Base-by-base conservation (phyloP, 2,888 invertebrate genomes). In the Clusia tigrina region DNA sequence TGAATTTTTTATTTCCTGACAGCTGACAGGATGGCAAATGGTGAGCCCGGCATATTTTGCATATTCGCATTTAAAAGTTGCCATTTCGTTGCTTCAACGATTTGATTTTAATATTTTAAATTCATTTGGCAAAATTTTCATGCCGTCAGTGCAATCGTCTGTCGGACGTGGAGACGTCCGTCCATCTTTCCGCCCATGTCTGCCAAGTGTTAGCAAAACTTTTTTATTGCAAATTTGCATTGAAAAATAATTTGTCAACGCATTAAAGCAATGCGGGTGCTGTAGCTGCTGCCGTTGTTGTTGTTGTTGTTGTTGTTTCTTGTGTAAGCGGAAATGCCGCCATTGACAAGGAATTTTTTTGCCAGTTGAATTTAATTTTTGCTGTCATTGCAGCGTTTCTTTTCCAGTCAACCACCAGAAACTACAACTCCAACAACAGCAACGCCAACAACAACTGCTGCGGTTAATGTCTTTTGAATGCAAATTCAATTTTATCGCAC, bases 381-480 rank as follows among this genome's bases (percentile, higher is more conserved):
- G 69, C 71, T 73, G 72, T 69, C 65, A 67, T 66, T 67, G 60
- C 60, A 20, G 22, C 37, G 17, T 24, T 32, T 56, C 64, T 54
- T 38, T n/a, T 53, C 57, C 54, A 46, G 58, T 52, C 66, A 66
- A 62, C 60, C 54, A 63, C 61, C 52, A 60, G 62, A 68, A n/a
- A n/a, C n/a, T n/a, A n/a, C n/a, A n/a, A n/a, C n/a, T n/a, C n/a
- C n/a, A n/a, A n/a, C n/a, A n/a, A n/a, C n/a, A n/a, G n/a, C n/a
- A n/a, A n/a, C n/a, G n/a, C 60, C 54, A 58, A 51, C 62, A 71
- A 77, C 74, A 74, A 80, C 80, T 78, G 80, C 81, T 81, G 81
- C 73, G 79, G 75, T 80, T 82, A 81, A 81, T 81, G 82, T 79
- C 77, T 81, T 82, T 80, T 75, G 78, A 78, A 78, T 78, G 78